A percentile compares a stretch with the other conserved stretches of the same genome.
phyloP scores from a whole-genome alignment of 1,140 invertebrate genomes.

The Augochlora pura region DNA sequence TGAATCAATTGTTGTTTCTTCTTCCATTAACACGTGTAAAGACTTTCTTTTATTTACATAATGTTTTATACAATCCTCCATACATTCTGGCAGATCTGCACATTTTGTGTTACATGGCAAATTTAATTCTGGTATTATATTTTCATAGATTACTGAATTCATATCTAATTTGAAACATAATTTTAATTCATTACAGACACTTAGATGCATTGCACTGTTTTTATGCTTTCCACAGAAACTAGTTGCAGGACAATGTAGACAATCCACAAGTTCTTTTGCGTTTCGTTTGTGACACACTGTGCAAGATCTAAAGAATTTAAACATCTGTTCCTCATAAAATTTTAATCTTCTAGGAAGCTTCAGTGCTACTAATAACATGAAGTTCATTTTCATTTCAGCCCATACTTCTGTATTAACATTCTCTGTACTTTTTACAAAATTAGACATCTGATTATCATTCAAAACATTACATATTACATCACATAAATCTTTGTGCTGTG shows the following conservation, averaged over 20 bases:
- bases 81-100: constrained; percentile 57
- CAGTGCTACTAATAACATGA: constrained; percentile 62
- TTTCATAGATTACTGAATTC: constrained; percentile 41
- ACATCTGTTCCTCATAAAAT: constrained; percentile 68
- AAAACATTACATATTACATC: constrained; percentile 52
- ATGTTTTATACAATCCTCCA: constrained; percentile 63
- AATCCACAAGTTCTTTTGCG: constrained; percentile 56
- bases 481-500: constrained; percentile 71
- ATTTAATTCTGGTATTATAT: constrained; percentile 49
- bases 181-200: constrained; percentile 54
- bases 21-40: constrained; percentile 44
- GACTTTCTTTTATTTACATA: constrained; percentile 55
- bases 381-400: constrained; percentile 62
- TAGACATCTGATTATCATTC: constrained; percentile 26
- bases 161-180: constrained; percentile 63
- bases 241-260: constrained; percentile 59
- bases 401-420: constrained; percentile 49
- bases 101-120: constrained; percentile 53
- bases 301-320: constrained; percentile 69
- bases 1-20: constrained; percentile 50
- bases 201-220: constrained; percentile 48
- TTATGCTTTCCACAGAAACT: constrained; percentile 67
- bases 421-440: constrained; percentile 39
- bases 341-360: constrained; percentile 59
- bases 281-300: constrained; percentile 61